Evolutionary conservation across 2,113 vertebrate genomes (phyloP), one percentile per base, ranked within the genome.

Genomic region (Anoura caudifer): DNA sequence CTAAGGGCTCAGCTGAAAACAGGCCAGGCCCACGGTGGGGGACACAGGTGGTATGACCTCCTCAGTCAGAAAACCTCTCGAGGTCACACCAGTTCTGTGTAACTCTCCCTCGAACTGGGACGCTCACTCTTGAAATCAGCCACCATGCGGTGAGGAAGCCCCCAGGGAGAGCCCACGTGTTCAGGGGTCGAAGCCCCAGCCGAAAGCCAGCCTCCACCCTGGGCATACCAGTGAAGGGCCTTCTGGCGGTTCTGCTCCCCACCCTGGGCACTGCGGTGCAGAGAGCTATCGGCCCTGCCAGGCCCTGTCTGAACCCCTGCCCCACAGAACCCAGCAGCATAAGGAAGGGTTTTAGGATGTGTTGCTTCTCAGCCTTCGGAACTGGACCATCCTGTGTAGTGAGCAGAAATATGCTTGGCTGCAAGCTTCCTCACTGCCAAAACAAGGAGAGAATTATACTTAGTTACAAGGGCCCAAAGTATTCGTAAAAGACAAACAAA

Each of bases 401-500:
- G 67, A n/a, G 61, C 3, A 91, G 89, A 87, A 96, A 69, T 45
- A 20, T 4, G n/a, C 73, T 69, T 95, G 89, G 83, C 82, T 28
- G 61, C 0, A 2, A 65, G 82, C 38, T 81, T 96, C 87, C 79
- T 33, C 7, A 13, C 41, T 96, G 91, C 72, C 85, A 54, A 90
- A 96, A 72, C 72, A 88, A 87, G 72, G 26, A 73, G 73, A 96
- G 95, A 85, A 52, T 87, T 85, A 94, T 15, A 54, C 65, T 72
- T 59, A 20, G 50, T 47, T 50, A 31, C 10, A 4, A 59, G 70
- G 63, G 50, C 5, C 54, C 3, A 1, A 7, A 16, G 28, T 41
- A 20, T 70, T 52, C 3, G 4, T 15, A 77, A 73, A 79, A 70
- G 69, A 73, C 72, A 88, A 69, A 92, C 31, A 90, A 17, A 87